Conservation (phyloP, 2,888 invertebrate genomes). For the Phortica magna region DNA sequence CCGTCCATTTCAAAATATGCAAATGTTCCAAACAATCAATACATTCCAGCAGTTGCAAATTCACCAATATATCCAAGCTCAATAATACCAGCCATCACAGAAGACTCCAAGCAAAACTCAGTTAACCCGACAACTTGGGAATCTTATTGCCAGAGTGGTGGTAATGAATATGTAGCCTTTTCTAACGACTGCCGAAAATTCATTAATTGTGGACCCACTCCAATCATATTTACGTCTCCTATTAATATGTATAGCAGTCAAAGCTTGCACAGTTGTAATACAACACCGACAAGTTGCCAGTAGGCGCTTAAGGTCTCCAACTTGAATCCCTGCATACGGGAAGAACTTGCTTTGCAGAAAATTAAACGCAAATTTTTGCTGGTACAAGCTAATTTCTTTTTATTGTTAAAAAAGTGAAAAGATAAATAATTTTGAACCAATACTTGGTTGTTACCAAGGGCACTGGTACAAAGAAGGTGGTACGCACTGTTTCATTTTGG, state of each 20-base stretch:
- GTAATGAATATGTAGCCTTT: conserved; percentile 56
- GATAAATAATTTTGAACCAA: no score
- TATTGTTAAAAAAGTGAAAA: no score
- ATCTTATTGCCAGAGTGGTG: background rate
- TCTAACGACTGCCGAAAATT: conserved; percentile 71
- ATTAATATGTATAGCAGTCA: conserved; percentile 62
- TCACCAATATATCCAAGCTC: background rate
- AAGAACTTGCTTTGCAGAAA: conserved; percentile 23
- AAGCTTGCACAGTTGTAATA: conserved; percentile 51
- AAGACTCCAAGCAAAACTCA: background rate
- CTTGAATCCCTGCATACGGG: conserved; percentile 36
- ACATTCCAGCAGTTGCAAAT: background rate
- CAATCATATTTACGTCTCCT: conserved; percentile 57
- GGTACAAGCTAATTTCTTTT: background rate
- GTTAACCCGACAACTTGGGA: background rate
- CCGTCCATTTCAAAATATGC: conserved; percentile 36
- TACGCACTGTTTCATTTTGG: conserved; percentile 39
- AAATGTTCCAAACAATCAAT: background rate
- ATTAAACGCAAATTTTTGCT: background rate
- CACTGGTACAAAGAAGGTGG: conserved; percentile 37
- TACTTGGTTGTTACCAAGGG: conserved; percentile 31
- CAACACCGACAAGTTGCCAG: conserved; percentile 38
- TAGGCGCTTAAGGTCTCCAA: no score
- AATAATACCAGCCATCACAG: conserved; percentile 8
- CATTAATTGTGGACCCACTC: conserved; percentile 64